phyloP scores from a whole-genome alignment of 2,888 invertebrate species.

The Meloe dianella region DNA sequence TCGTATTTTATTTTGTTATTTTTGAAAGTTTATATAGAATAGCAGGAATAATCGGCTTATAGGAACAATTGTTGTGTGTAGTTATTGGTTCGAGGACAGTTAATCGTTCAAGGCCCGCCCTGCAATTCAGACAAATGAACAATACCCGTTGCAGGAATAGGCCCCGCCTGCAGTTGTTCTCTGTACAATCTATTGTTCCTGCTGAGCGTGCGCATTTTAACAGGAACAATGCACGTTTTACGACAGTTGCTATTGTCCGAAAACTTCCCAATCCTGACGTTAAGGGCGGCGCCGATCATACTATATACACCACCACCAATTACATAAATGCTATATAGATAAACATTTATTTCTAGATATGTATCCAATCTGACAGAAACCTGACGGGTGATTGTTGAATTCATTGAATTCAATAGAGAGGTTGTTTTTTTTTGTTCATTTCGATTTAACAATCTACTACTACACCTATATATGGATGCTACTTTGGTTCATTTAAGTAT shows the following conservation, averaged over 20 bases:
- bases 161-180: slow-evolving; percentile 58
- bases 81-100: slow-evolving; percentile 46
- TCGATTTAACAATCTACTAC: background rate
- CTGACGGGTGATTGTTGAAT: slow-evolving; percentile 23
- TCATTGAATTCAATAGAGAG: slow-evolving; percentile 11
- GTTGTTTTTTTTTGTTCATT: too few relatives aligned
- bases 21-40: background rate
- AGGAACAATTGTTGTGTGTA: slow-evolving; percentile 26
- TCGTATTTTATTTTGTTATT: background rate
- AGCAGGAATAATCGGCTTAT: slow-evolving; percentile 16
- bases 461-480: slow-evolving; percentile 11
- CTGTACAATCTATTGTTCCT: slow-evolving; percentile 56
- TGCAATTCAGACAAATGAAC: slow-evolving; percentile 58
- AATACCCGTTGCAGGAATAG: slow-evolving; percentile 55
- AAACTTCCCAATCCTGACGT: slow-evolving; percentile 57
- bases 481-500: background rate
- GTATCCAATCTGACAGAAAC: background rate
- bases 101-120: slow-evolving; percentile 45
- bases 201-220: slow-evolving; percentile 56
- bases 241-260: slow-evolving; percentile 55
- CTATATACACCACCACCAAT: slow-evolving; percentile 21
- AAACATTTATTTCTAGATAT: background rate
- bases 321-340: background rate
- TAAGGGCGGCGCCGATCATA: slow-evolving; percentile 53
- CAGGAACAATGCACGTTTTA: slow-evolving; percentile 54